Evolutionary conservation across 2,888 invertebrate species (phyloP).

Genomic region (Pandemis heparana): DNA sequence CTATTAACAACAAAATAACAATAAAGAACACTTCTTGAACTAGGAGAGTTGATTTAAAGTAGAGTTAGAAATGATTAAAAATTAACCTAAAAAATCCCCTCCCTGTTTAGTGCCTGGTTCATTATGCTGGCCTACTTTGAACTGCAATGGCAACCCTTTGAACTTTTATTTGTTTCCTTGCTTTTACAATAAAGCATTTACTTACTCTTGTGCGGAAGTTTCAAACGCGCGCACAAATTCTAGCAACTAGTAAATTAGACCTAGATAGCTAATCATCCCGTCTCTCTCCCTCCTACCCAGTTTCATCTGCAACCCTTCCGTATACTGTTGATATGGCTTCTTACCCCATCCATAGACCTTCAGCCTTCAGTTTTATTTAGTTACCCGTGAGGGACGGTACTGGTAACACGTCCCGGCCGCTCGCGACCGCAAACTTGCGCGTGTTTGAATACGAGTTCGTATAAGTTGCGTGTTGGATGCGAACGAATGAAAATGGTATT

Average conservation of each 20-base stretch:
- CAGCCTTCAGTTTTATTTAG: slow-evolving; percentile 53
- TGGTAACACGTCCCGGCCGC: slow-evolving; percentile 52
- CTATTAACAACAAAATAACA: too few relatives aligned
- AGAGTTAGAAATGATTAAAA: too few relatives aligned
- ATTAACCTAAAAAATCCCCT: too few relatives aligned
- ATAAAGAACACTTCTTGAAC: too few relatives aligned
- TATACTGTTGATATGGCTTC: slow-evolving; percentile 59
- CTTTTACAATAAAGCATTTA: too few relatives aligned
- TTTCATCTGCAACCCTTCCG: slow-evolving; percentile 37
- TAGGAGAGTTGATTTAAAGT: too few relatives aligned
- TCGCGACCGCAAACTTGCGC: slow-evolving; percentile 49
- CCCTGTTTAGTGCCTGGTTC: too few relatives aligned
- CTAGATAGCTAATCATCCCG: not conserved
- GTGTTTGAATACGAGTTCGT: slow-evolving; percentile 26
- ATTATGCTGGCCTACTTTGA: too few relatives aligned
- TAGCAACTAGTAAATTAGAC: not conserved
- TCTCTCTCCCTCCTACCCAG: not conserved
- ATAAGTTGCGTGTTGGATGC: slow-evolving; percentile 35
- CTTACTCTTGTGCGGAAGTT: too few relatives aligned
- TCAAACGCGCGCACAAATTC: too few relatives aligned
- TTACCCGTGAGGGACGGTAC: slow-evolving; percentile 64
- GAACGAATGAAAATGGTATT: slow-evolving; percentile 30
- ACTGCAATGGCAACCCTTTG: too few relatives aligned
- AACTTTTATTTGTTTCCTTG: too few relatives aligned
- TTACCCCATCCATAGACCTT: slow-evolving; percentile 51